Evolutionary conservation across 2,113 vertebrate species (phyloP).

Genomic region (Chitala chitala): DNA sequence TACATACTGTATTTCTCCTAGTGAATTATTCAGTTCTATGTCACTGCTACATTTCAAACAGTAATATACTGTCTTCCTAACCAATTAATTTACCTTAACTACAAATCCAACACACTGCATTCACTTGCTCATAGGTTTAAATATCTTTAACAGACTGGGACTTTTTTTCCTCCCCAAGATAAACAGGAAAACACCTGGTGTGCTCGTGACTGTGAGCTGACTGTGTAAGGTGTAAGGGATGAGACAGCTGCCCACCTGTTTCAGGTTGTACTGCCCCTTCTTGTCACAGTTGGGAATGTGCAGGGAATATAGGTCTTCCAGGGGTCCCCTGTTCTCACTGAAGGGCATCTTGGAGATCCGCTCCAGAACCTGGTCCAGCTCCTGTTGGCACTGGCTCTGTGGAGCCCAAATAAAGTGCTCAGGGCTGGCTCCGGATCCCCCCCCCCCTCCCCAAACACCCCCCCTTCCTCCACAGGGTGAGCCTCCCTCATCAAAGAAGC

Average conservation of each 20-base stretch:
- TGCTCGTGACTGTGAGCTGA: not conserved
- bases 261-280: slow-evolving; percentile 84
- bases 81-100: too few relatives aligned
- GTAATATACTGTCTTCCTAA: not conserved
- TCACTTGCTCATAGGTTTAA: not conserved
- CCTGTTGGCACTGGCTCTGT: slow-evolving; percentile 84
- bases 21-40: slow-evolving; percentile 36
- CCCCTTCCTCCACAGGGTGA: not conserved
- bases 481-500: slow-evolving; percentile 31
- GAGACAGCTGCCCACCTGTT: slow-evolving; percentile 71
- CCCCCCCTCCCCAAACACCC: not conserved
- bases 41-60: slow-evolving; percentile 35
- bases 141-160: not conserved
- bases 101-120: not conserved
- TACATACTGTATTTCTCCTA: not conserved
- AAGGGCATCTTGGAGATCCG: slow-evolving; percentile 85
- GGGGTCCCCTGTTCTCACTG: slow-evolving; percentile 78
- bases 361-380: slow-evolving; percentile 84
- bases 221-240: not conserved
- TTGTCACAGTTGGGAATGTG: slow-evolving; percentile 97
- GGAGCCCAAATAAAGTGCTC: slow-evolving; percentile 1
- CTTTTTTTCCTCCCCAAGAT: not conserved
- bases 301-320: slow-evolving; percentile 87
- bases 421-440: slow-evolving; percentile 24
- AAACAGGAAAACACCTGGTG: not conserved